These are phyloP conservation scores for Lordiphosa andalusiaca DNA, from an alignment of 2,888 invertebrate species.

Conservation along the genomic window DNA sequence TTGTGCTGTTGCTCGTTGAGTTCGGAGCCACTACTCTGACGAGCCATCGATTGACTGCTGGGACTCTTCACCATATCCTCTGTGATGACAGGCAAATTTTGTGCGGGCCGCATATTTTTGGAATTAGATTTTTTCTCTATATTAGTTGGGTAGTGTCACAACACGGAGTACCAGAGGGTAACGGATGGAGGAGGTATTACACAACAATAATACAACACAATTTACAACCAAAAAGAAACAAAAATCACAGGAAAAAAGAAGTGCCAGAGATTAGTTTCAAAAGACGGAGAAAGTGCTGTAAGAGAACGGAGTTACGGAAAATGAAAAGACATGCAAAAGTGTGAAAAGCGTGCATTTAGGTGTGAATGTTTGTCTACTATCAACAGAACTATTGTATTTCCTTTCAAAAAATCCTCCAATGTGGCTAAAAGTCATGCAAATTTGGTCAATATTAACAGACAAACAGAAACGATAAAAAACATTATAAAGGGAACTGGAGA, in stretches of 20 bases:
- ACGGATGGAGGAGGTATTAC: constrained; percentile 20
- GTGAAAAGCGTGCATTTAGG: constrained; percentile 26
- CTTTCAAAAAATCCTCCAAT: constrained; percentile 10
- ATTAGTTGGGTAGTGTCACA: constrained; percentile 48
- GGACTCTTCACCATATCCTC: constrained; percentile 89
- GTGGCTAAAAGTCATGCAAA: constrained; percentile 28
- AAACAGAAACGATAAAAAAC: constrained; percentile 27
- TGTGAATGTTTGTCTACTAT: not conserved
- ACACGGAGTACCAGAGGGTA: constrained; percentile 15
- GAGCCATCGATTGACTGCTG: constrained; percentile 89
- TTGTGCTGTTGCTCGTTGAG: constrained; percentile 84
- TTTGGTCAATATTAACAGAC: constrained; percentile 17
- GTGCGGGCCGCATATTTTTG: constrained; percentile 59
- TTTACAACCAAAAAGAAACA: constrained; percentile 4
- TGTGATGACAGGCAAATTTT: constrained; percentile 76
- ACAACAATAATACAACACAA: constrained; percentile 10
- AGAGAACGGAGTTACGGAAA: constrained; percentile 7
- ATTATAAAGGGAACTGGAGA: constrained; percentile 11
- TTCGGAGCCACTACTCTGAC: constrained; percentile 87
- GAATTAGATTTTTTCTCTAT: constrained; percentile 75
- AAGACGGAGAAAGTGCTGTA: constrained; percentile 6
- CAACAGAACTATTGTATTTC: constrained; percentile 16
- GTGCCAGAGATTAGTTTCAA: constrained; percentile 4
- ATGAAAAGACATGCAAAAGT: constrained; percentile 6
- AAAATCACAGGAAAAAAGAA: constrained; percentile 23